Evolutionary conservation across 92 coral and sea anemone genomes (phyloP).

Genomic region (Actinernus sp.): DNA sequence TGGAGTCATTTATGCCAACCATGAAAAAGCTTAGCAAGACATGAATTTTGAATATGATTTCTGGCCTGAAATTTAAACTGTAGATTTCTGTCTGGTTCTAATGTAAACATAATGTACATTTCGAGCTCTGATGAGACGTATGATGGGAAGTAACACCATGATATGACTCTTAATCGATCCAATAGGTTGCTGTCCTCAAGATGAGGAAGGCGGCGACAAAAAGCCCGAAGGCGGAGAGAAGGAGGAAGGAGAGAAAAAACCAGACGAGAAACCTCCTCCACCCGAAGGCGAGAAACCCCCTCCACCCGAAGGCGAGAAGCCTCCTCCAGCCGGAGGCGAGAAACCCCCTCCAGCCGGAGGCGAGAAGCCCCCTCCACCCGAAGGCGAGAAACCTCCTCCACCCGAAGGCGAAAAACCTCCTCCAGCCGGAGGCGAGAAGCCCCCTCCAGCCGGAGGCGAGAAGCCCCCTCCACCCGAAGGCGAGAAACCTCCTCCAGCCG

Average conservation of each 20-base stretch:
- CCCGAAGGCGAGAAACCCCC: background rate
- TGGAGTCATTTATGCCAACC: no score
- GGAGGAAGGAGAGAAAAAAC: background rate
- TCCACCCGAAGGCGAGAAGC: background rate
- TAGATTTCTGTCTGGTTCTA: no score
- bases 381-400: background rate
- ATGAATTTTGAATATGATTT: no score
- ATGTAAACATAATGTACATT: no score
- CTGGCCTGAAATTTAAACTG: no score
- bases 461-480: background rate
- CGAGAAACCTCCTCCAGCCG: no score
- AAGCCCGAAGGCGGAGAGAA: slow-evolving; percentile 1
- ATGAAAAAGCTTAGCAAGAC: no score
- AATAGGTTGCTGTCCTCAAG: background rate
- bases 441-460: background rate
- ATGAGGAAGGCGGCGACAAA: background rate
- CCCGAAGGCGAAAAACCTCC: background rate
- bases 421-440: background rate
- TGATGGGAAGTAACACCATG: no score
- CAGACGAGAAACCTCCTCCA: background rate
- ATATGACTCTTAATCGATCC: no score
- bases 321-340: background rate
- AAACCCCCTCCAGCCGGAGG: background rate
- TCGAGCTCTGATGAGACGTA: no score
- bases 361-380: background rate